A percentile compares a stretch with the other conserved stretches of the same genome.
Evolutionary conservation across 2,797 vertebrate genomes (phyloP).

Genomic region (Danionella dracula): DNA sequence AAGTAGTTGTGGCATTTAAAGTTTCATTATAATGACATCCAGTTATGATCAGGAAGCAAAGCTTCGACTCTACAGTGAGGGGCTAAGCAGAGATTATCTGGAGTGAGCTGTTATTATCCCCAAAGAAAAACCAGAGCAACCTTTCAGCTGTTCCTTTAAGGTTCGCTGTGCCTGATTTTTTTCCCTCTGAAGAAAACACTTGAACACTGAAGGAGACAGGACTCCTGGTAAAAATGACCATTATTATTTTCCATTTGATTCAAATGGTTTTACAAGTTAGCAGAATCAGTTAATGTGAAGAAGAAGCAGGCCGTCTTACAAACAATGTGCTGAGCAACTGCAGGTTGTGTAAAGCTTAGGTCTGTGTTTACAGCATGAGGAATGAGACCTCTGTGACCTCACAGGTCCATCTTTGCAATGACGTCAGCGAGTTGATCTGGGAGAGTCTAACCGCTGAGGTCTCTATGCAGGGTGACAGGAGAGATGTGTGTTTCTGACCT

Average conservation of each 20-base stretch:
- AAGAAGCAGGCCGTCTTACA: background rate
- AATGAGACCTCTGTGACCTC: background rate
- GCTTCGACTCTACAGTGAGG: background rate
- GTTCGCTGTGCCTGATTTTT: too few relatives aligned
- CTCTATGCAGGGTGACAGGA: background rate
- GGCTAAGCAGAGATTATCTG: background rate
- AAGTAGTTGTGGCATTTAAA: too few relatives aligned
- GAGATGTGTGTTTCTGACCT: background rate
- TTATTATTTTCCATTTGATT: background rate
- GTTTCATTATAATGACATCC: too few relatives aligned
- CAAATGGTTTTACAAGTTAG: background rate
- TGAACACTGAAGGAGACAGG: too few relatives aligned
- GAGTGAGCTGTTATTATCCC: background rate
- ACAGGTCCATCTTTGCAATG: background rate
- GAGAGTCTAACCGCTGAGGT: background rate
- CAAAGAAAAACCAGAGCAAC: background rate
- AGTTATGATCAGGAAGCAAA: too few relatives aligned
- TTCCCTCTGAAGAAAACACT: background rate
- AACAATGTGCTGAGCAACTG: background rate
- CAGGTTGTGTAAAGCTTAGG: background rate
- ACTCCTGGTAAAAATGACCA: background rate
- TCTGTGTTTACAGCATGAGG: background rate
- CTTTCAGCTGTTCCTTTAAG: too few relatives aligned
- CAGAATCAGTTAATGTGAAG: background rate
- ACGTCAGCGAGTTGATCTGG: background rate